phyloP scores from a whole-genome alignment of 2,797 vertebrate genomes.

The Aselliscus stoliczkanus region DNA sequence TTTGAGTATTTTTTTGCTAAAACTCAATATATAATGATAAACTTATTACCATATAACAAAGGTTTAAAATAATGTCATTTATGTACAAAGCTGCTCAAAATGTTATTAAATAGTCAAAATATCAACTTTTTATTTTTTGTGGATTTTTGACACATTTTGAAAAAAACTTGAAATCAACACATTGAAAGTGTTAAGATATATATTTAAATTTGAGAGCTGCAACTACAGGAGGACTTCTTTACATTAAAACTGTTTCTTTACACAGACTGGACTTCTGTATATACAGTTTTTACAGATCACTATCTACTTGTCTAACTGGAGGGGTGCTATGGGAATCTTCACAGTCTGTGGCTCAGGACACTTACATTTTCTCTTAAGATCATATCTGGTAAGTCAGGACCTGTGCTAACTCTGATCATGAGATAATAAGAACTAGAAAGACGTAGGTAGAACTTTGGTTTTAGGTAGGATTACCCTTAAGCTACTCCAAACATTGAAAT shows the following conservation, averaged over 20 bases:
- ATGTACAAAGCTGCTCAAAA: too few species aligned
- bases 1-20: too few species aligned
- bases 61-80: too few species aligned
- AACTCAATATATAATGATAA: too few species aligned
- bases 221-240: not conserved
- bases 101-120: too few species aligned
- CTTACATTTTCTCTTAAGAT: not conserved
- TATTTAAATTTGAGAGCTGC: conserved; percentile 16
- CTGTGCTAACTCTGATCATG: not conserved
- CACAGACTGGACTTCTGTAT: not conserved
- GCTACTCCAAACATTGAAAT: conserved; percentile 14
- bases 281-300: not conserved
- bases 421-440: not conserved
- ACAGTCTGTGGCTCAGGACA: not conserved
- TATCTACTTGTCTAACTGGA: not conserved
- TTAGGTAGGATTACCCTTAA: not conserved
- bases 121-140: too few species aligned
- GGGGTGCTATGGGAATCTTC: not conserved
- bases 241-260: conserved; percentile 7
- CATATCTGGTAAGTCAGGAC: not conserved
- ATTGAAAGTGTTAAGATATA: not conserved
- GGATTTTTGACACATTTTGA: too few species aligned
- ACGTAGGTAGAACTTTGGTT: not conserved
- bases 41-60: too few species aligned
- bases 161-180: too few species aligned